Conservation (phyloP, 2,888 invertebrate genomes). For the Exephanes ischioxanthus region DNA sequence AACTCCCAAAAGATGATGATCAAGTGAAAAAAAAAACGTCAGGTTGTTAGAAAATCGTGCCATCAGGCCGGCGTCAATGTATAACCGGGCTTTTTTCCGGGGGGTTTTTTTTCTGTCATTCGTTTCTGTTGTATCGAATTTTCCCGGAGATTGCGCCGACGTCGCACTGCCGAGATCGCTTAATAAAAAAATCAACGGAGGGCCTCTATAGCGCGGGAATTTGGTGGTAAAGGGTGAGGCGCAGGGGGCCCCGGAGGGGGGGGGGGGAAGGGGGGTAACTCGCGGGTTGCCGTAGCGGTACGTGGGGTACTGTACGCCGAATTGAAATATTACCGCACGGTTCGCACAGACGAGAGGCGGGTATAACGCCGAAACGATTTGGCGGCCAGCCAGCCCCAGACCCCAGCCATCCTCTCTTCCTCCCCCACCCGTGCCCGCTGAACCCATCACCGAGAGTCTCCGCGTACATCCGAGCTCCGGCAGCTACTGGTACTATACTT, state of each 20-base stretch:
- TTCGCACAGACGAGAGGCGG: constrained; percentile 65
- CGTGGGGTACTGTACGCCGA: constrained; percentile 65
- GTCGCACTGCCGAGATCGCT: constrained; percentile 46
- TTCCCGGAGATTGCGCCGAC: constrained; percentile 31
- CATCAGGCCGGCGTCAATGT: too few species aligned
- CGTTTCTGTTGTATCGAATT: constrained; percentile 25
- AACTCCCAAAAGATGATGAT: too few species aligned
- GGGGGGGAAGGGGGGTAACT: constrained; percentile 23
- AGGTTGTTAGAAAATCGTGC: too few species aligned
- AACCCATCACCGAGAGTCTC: constrained; percentile 40
- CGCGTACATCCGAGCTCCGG: constrained; percentile 47
- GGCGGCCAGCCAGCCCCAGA: constrained; percentile 76
- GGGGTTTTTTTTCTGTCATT: not conserved
- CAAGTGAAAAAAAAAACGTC: too few species aligned
- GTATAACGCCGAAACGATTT: constrained; percentile 78
- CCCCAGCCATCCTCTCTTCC: constrained; percentile 59
- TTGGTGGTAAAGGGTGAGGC: constrained; percentile 4
- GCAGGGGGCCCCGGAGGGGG: not conserved
- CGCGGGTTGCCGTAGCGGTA: constrained; percentile 39
- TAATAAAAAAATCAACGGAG: constrained; percentile 45
- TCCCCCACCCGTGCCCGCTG: not conserved
- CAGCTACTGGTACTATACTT: constrained; percentile 19
- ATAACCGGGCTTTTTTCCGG: too few species aligned
- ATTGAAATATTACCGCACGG: constrained; percentile 76
- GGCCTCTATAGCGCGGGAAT: constrained; percentile 11